Base-by-base conservation (phyloP, 2,888 invertebrate genomes). In the Oegoconia quadripuncta region DNA sequence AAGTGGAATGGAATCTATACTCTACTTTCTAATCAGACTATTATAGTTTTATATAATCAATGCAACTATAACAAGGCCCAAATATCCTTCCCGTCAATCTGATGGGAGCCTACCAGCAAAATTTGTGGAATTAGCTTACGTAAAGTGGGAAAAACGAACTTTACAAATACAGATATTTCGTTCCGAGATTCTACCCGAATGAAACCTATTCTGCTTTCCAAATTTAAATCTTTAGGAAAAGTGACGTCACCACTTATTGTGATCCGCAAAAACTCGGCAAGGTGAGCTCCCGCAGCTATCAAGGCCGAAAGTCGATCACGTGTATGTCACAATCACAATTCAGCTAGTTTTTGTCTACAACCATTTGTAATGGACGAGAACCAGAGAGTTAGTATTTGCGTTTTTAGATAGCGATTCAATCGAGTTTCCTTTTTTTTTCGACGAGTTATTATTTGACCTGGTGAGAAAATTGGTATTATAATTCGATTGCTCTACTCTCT, bases 301-400 rank as follows among this genome's bases (percentile, higher is more conserved):
- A 74, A 75, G 74, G 74, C 56, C 73, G 59, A 30, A 44, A 39
- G 40, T 43, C 50, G 57, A 65, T 55, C 68, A 64, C 58, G 66
- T 58, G 59, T 68, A 40, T 22, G 16, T 34, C 34, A 20, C 28
- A 20, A 28, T 28, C 28, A 35, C 35, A 35, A 35, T 27, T 12
- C 2, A 15, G 13, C 15, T 12, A 38, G 44, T 47, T 60, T 62
- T 64, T 52, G 44, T 41, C 44, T 41, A 37, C 17, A 29, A 22
- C 22, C 12, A 43, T 60, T 59, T 56, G 51, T 60, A 59, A 68
- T 41, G 43, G 39, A 22, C 20, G 20, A 12, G 7, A 11, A 27
- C 11, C 7, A 12, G 18, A n/a, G 8, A 8, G n/a, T 9, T 28
- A 3, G 15, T 31, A 20, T 31, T 31, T 20, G 13, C 29, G 29